Conservation (phyloP, 2,113 vertebrate species). For the Leptodactylus fuscus region DNA sequence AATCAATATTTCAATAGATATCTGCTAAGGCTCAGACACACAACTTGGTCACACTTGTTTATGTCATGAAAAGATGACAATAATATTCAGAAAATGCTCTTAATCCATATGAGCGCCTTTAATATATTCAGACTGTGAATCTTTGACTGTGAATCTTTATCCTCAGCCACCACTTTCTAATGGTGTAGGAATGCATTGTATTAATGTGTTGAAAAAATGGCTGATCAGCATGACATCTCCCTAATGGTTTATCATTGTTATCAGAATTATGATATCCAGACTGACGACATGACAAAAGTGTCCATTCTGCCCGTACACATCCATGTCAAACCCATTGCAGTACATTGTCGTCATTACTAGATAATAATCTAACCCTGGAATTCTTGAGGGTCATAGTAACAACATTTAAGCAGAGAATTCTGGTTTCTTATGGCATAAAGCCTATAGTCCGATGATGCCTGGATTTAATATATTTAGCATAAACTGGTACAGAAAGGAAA, state of each 20-base stretch:
- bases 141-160: not conserved
- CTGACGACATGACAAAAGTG: not conserved
- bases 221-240: not conserved
- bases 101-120: too few relatives aligned
- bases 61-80: too few relatives aligned
- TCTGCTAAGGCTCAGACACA: not conserved
- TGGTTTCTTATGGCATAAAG: not conserved
- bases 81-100: too few relatives aligned
- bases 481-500: not conserved
- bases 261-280: not conserved
- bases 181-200: not conserved
- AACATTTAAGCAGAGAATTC: not conserved
- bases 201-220: not conserved
- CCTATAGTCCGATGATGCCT: not conserved
- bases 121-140: too few relatives aligned
- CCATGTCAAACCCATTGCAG: not conserved
- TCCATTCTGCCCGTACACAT: not conserved
- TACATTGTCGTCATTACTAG: not conserved
- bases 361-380: constrained; percentile 10
- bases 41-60: too few relatives aligned
- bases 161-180: not conserved
- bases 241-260: not conserved
- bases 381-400: not conserved
- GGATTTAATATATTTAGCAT: not conserved
- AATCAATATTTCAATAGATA: not conserved